Base-by-base conservation (phyloP, 2,797 vertebrate species). In the Falco novaeseelandiae region DNA sequence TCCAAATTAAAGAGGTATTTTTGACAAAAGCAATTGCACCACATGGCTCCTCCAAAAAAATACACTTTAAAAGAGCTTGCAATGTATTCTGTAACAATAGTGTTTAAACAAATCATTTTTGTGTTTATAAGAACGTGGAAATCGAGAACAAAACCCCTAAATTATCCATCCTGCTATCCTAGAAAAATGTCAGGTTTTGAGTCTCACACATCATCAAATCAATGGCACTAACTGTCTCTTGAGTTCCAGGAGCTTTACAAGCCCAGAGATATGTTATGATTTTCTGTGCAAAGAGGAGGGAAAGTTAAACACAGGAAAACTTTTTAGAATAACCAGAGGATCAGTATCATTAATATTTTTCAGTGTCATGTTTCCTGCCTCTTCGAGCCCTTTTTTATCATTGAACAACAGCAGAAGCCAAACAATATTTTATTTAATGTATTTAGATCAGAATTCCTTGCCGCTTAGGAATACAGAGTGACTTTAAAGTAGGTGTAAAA, bases 141-240 rank as follows among this genome's bases (percentile, higher is more conserved):
- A 93, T 85, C 51, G 84, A 94, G 93, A 93, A 85, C 78, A 94
- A 96, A 96, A 90, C 9, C 0, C 10, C n/a, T 80, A 90, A 91
- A 97, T 94, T 78, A 89, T 90, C 92, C 63, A 74, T 94, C 91
- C 91, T 87, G 8, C 44, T 94, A 18, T 77, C 89, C 93, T 94
- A 96, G 91, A 96, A 96, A 96, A 93, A 89, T 76, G 97, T 97
- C 96, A 97, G 46, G 42, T 89, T 95, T 93, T 86, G 76, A 92
- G 72, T 86, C 87, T 94, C 93, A 87, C 97, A 97, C 97, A 96
- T 97, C 93, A 96, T 97, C 96, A 98, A 90, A 89, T 94, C 95
- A 90, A 89, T 95, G 91, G 87, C 92, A 95, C 87, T 91, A 91
- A n/a, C 80, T 91, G 85, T 70, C 84, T 93, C 25, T 77, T 90